Base-by-base conservation (phyloP, 2,888 invertebrate genomes). In the Listrodromus nycthemerus region DNA sequence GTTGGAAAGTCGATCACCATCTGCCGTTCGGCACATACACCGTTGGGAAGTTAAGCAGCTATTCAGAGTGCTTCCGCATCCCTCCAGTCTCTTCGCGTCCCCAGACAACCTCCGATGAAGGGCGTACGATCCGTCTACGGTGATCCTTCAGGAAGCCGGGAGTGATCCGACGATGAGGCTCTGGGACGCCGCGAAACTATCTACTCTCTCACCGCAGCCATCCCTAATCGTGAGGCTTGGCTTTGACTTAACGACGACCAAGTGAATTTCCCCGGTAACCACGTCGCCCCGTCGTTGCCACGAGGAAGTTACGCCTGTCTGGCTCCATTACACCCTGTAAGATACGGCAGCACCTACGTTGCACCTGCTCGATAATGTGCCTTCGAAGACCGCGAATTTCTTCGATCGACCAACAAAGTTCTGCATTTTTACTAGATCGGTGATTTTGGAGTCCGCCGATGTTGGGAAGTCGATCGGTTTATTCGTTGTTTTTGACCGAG, bases 221-320 rank as follows among this genome's bases (percentile, higher is more conserved):
- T 66, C 70, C 37, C 58, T 76, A 71, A 80, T 80, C 58, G 65
- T 37, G 58, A 55, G 41, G 71, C 50, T 52, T 71, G 48, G 69
- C 65, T 78, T 78, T 78, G 83, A 66, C 80, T 83, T 74, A 52
- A 76, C 80, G 76, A 80, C 71, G 58, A 70, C 77, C 58, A 66
- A 80, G 70, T 80, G 77, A 83, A 80, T 78, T 80, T 83, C 69
- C 69, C 61, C 50, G 58, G 58, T 61, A 75, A 78, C 73, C 61
- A 73, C 21, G 37, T 41, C 65, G 55, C 16, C 19, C 63, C 30
- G 16, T 16, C 61, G 30, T 66, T 58, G 70, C 70, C 37, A 76
- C 50, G 50, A 50, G 33, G 8, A 80, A 83, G 50, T 63, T 76
- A 21, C 55, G 41, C 58, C 50, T 52, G 50, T 30, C 27, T 27